Conservation (phyloP, 1,140 invertebrate genomes). For the Solenopsis invicta region DNA sequence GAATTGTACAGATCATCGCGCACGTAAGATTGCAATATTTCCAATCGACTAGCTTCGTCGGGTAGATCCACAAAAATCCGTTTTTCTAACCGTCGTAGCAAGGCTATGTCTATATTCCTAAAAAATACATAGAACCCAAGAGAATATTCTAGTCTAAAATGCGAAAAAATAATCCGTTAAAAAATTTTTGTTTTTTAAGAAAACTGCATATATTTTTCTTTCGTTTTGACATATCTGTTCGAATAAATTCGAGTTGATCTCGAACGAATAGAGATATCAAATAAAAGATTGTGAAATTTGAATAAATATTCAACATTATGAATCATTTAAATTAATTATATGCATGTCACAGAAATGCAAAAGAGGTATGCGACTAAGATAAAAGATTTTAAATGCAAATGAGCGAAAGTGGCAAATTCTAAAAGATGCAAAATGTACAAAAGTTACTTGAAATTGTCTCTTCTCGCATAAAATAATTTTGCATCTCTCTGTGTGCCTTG, state of each 20-base stretch:
- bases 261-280: not conserved
- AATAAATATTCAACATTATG: not conserved
- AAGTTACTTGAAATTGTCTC: not conserved
- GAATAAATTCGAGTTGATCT: too few species aligned
- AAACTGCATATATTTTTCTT: too few species aligned
- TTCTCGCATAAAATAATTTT: not conserved
- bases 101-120: conserved; percentile 95
- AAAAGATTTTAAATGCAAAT: not conserved
- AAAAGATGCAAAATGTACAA: not conserved
- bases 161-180: too few species aligned
- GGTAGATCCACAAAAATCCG: conserved; percentile 94
- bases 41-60: conserved; percentile 88
- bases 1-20: conserved; percentile 80
- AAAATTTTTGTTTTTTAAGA: too few species aligned
- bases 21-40: conserved; percentile 90
- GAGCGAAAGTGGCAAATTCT: not conserved
- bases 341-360: not conserved
- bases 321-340: not conserved
- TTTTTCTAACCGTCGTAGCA: conserved; percentile 96
- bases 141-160: too few species aligned
- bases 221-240: too few species aligned
- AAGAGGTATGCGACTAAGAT: not conserved
- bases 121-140: not conserved
- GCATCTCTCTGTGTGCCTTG: not conserved
- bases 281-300: not conserved